Evolutionary conservation across 2,797 vertebrate genomes (phyloP).

Genomic region (Allobates femoralis): DNA sequence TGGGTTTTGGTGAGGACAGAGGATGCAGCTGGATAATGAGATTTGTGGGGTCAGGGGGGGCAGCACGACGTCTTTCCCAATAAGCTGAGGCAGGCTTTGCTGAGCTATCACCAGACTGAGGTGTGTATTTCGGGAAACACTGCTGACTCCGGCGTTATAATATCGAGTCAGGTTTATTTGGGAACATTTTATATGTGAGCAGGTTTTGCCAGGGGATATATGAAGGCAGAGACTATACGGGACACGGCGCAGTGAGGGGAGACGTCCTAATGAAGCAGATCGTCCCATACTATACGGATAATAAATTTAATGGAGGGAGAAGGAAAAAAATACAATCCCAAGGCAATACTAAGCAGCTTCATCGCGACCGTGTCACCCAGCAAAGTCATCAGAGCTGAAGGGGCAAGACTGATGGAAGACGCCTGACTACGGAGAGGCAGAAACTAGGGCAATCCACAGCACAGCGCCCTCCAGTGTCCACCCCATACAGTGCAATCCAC

Average conservation of each 20-base stretch:
- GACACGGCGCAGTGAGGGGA: conserved; percentile 51
- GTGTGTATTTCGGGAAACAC: conserved; percentile 52
- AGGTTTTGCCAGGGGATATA: conserved; percentile 59
- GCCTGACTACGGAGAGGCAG: not conserved
- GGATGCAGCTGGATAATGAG: conserved; percentile 9
- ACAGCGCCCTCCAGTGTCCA: not conserved
- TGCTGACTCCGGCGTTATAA: conserved; percentile 57
- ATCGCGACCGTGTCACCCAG: conserved; percentile 4
- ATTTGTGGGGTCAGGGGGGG: conserved; percentile 1
- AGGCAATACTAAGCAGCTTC: conserved; percentile 49
- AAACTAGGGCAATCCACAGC: not conserved
- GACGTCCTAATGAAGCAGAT: conserved; percentile 52
- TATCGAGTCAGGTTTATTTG: conserved; percentile 53
- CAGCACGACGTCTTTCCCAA: conserved; percentile 35
- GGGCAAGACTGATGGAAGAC: conserved; percentile 27
- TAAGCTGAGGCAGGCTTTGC: conserved; percentile 46
- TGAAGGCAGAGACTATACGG: conserved; percentile 11
- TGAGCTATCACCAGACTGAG: conserved; percentile 38
- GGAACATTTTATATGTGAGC: conserved; percentile 52
- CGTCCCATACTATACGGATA: conserved; percentile 47
- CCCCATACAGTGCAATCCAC: too few relatives aligned
- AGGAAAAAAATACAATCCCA: conserved; percentile 57
- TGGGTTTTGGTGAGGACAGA: not conserved
- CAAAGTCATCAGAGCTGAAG: conserved; percentile 21
- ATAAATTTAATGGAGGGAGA: conserved; percentile 60